Base-by-base conservation (phyloP, 2,888 invertebrate genomes). In the Brenthis hecate region DNA sequence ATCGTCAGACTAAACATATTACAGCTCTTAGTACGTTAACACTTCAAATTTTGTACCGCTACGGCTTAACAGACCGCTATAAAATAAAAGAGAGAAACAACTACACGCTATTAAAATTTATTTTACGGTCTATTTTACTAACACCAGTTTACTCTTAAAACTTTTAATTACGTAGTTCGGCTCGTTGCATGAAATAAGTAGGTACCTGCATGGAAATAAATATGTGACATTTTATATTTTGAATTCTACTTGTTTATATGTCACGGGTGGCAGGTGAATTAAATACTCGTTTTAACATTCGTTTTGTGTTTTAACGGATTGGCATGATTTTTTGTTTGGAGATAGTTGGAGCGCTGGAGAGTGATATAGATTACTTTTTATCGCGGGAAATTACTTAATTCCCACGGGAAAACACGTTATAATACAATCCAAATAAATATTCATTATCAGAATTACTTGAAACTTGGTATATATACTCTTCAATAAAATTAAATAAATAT, bases 151-250 rank as follows among this genome's bases (percentile, higher is more conserved):
- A 54, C 62, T 66, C 63, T 69, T 69, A 66, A 62, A 66, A 66
- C 57, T 69, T 69, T 69, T 66, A 69, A 69, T 69, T 69, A 69
- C 66, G 58, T 66, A 69, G 66, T 69, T 66, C 54, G 54, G 58
- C 57, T 54, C 43, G 54, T 54, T 62, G 53, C 65, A 58, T 66
- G 51, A 57, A 66, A 66, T 58, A 28, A n/a, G 48, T 36, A 32
- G 43, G 36, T 50, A 57, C 19, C 19, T 19, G 1, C 63, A 58
- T 63, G 54, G 16, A 50, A 47, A 54, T n/a, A 47, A 19, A 47
- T 63, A 54, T 23, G 54, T 43, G 11, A 43, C 14, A 60, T 6
- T 61, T 51, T 6, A 6, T 48, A n/a, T 23, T 58, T 58, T 23
- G 13, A 13, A 50, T 32, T 48, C 4, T 14, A 23, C 16, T 13